Evolutionary conservation across 2,888 invertebrate species (phyloP).

Genomic region (Hyposoter didymator): DNA sequence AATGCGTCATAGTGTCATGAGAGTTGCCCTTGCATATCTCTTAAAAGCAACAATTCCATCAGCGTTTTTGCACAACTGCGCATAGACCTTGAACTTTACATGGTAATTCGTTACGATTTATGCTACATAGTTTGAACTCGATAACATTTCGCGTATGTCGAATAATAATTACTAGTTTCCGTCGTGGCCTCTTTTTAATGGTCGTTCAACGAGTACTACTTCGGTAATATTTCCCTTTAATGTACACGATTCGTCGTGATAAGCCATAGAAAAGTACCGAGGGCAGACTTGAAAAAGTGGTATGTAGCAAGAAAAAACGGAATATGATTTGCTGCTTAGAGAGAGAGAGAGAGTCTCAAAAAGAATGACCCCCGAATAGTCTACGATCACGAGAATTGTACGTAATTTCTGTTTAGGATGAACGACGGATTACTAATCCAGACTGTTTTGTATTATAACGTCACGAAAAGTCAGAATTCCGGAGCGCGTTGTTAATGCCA

Average conservation of each 20-base stretch:
- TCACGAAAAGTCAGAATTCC: slow-evolving; percentile 54
- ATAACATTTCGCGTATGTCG: slow-evolving; percentile 63
- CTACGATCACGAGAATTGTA: slow-evolving; percentile 31
- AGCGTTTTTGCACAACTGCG: slow-evolving; percentile 49
- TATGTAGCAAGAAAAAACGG: background rate
- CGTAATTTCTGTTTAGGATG: slow-evolving; percentile 42
- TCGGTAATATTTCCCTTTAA: slow-evolving; percentile 41
- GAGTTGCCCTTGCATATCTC: slow-evolving; percentile 63
- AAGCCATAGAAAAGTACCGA: background rate
- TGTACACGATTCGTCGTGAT: slow-evolving; percentile 11
- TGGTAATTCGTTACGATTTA: slow-evolving; percentile 63
- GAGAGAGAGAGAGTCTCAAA: background rate
- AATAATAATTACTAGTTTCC: slow-evolving; percentile 62
- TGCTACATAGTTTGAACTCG: slow-evolving; percentile 51
- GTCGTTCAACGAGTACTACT: slow-evolving; percentile 21
- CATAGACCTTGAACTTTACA: slow-evolving; percentile 68
- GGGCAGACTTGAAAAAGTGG: background rate
- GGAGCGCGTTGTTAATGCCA: background rate
- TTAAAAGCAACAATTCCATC: slow-evolving; percentile 44
- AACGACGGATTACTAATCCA: slow-evolving; percentile 16
- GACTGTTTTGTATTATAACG: slow-evolving; percentile 12
- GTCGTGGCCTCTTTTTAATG: slow-evolving; percentile 48
- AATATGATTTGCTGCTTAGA: slow-evolving; percentile 20
- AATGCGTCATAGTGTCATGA: slow-evolving; percentile 51
- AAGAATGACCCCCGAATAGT: slow-evolving; percentile 27